Percentiles rank a stretch among this genome's conserved stretches.
Conservation (phyloP, 2,888 invertebrate genomes). For the Dasysyrphus tricinctus region DNA sequence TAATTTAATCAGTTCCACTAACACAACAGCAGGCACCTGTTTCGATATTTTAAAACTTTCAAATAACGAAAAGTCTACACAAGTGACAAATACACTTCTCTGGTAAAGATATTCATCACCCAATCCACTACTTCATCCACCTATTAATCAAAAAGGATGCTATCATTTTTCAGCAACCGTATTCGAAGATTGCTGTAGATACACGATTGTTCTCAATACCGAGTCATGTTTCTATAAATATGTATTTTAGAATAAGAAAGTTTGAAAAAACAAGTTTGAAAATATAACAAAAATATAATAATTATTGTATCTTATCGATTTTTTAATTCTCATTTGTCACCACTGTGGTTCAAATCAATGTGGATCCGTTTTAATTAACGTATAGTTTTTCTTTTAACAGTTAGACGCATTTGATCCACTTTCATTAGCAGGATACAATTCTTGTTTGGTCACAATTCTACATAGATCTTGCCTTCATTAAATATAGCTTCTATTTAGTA, state of each 20-base stretch:
- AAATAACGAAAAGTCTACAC: too few relatives aligned
- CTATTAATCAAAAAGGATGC: neutral
- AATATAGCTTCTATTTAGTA: neutral
- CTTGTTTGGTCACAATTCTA: neutral
- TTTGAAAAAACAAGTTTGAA: neutral
- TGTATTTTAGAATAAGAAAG: slow-evolving; percentile 15
- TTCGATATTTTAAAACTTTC: too few relatives aligned
- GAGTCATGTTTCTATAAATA: slow-evolving; percentile 2
- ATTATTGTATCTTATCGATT: neutral
- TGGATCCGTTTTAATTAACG: neutral
- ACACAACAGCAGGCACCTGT: too few relatives aligned
- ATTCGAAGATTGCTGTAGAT: neutral
- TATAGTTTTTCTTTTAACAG: slow-evolving; percentile 27
- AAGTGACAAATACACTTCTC: too few relatives aligned
- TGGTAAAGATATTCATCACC: too few relatives aligned
- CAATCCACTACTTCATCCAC: neutral
- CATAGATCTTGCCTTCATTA: neutral
- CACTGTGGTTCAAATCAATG: neutral
- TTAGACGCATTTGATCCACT: slow-evolving; percentile 54
- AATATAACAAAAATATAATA: neutral
- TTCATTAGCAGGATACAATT: slow-evolving; percentile 36
- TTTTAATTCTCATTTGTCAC: neutral
- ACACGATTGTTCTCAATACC: neutral
- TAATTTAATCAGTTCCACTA: too few relatives aligned
- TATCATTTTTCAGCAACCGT: neutral